Evolutionary conservation across 2,113 vertebrate genomes (phyloP).

Genomic region (Brienomyrus brachyistius): DNA sequence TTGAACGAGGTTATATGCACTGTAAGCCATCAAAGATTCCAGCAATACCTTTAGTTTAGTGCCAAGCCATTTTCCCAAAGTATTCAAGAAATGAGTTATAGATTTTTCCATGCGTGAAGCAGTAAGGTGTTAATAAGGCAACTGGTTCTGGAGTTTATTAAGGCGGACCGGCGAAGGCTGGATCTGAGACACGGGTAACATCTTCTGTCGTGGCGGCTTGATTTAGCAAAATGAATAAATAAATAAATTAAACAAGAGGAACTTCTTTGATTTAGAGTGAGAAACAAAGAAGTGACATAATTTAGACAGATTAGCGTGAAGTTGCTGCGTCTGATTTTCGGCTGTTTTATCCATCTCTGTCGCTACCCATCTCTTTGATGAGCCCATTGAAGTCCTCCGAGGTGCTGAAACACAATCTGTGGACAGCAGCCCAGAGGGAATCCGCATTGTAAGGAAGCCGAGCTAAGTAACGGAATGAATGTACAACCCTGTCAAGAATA

Average conservation of each 20-base stretch:
- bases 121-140: conserved; percentile 25
- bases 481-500: background rate
- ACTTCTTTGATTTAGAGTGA: conserved; percentile 27
- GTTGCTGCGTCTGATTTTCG: conserved; percentile 19
- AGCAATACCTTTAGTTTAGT: conserved; percentile 50
- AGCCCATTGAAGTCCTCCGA: conserved; percentile 26
- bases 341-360: conserved; percentile 35
- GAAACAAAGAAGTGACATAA: conserved; percentile 28
- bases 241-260: conserved; percentile 5
- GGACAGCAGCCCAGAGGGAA: conserved; percentile 6
- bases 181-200: conserved; percentile 21
- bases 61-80: conserved; percentile 41
- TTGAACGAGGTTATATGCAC: conserved; percentile 28
- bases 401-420: conserved; percentile 6
- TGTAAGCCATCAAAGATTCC: conserved; percentile 39
- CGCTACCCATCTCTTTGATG: conserved; percentile 26
- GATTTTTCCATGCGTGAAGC: conserved; percentile 34
- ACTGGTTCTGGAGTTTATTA: conserved; percentile 20
- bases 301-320: conserved; percentile 33
- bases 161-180: conserved; percentile 25
- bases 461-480: conserved; percentile 7
- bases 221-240: conserved; percentile 14
- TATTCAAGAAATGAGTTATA: conserved; percentile 34
- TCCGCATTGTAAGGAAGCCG: conserved; percentile 8
- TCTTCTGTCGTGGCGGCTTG: conserved; percentile 16